A percentile compares a stretch with the other conserved stretches of the same genome.
Evolutionary conservation across 2,888 invertebrate genomes (phyloP).

Genomic region (Amiota minor): DNA sequence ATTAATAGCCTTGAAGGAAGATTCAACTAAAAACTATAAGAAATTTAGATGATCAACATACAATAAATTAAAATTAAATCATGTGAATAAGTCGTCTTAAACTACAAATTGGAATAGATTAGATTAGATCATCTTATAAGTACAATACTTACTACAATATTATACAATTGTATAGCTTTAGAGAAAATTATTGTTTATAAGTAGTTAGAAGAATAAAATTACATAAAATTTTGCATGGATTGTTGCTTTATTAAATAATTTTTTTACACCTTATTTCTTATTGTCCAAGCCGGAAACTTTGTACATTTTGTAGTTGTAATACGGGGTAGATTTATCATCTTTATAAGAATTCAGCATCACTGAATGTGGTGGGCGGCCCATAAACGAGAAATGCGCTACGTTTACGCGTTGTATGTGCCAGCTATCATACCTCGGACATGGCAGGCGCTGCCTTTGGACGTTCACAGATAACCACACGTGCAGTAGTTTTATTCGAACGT

Average conservation of each 20-base stretch:
- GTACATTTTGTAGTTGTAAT: neutral
- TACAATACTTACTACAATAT: neutral
- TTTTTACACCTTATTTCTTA: neutral
- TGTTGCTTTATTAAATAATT: neutral
- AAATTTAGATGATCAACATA: too few species aligned
- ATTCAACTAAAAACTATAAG: too few species aligned
- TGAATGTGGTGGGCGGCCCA: conserved; percentile 57
- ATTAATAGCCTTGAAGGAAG: neutral
- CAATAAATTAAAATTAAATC: too few species aligned
- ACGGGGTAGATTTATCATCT: neutral
- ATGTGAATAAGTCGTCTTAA: too few species aligned
- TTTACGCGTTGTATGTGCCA: conserved; percentile 58
- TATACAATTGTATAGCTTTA: neutral
- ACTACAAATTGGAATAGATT: too few species aligned
- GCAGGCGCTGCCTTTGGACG: conserved; percentile 65
- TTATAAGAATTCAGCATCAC: conserved; percentile 62
- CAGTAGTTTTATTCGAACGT: conserved; percentile 68
- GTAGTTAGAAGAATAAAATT: neutral
- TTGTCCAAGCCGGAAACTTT: neutral
- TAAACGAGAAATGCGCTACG: conserved; percentile 54
- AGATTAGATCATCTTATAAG: neutral
- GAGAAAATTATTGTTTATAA: too few species aligned
- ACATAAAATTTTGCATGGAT: conserved; percentile 1
- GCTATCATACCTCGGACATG: conserved; percentile 73
- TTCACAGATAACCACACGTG: conserved; percentile 70